Evolutionary conservation across 2,797 vertebrate genomes (phyloP).

Genomic region (Siniperca obscura): DNA sequence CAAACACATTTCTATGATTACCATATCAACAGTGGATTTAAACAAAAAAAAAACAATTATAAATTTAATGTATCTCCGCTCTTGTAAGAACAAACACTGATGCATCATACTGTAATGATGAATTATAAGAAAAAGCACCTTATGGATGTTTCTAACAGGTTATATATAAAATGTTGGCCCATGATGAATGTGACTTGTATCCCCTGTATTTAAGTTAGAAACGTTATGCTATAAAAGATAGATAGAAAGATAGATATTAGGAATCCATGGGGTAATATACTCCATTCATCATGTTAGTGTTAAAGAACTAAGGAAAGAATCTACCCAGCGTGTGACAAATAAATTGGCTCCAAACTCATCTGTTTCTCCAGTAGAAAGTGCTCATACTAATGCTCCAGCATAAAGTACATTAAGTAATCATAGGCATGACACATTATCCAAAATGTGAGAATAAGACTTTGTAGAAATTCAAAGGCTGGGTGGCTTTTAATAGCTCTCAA

Average conservation of each 20-base stretch:
- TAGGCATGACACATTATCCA: not conserved
- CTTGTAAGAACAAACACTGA: not conserved
- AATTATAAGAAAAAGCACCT: slow-evolving; percentile 5
- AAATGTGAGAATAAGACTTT: slow-evolving; percentile 35
- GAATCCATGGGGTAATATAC: not conserved
- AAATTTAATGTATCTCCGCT: not conserved
- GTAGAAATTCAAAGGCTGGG: slow-evolving; percentile 27
- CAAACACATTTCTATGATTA: slow-evolving; percentile 22
- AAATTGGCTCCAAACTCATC: slow-evolving; percentile 9
- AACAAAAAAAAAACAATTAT: not conserved
- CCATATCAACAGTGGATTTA: slow-evolving; percentile 3
- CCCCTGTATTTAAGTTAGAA: slow-evolving; percentile 24
- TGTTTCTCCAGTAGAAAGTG: slow-evolving; percentile 15
- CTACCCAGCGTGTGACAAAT: not conserved
- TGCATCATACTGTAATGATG: slow-evolving; percentile 23
- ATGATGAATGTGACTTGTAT: slow-evolving; percentile 18
- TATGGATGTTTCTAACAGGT: slow-evolving; percentile 6
- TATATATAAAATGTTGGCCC: not conserved
- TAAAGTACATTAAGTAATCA: slow-evolving; percentile 32
- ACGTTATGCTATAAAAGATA: not conserved
- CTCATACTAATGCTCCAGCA: slow-evolving; percentile 20
- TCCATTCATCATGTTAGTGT: slow-evolving; percentile 7
- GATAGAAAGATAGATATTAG: slow-evolving; percentile 1
- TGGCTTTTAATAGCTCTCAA: slow-evolving; percentile 35
- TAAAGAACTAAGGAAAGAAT: slow-evolving; percentile 26